These are phyloP conservation scores for Hypocryptadius cinnamomeus DNA, from an alignment of 2,113 vertebrate genomes.

Conservation along the genomic window DNA sequence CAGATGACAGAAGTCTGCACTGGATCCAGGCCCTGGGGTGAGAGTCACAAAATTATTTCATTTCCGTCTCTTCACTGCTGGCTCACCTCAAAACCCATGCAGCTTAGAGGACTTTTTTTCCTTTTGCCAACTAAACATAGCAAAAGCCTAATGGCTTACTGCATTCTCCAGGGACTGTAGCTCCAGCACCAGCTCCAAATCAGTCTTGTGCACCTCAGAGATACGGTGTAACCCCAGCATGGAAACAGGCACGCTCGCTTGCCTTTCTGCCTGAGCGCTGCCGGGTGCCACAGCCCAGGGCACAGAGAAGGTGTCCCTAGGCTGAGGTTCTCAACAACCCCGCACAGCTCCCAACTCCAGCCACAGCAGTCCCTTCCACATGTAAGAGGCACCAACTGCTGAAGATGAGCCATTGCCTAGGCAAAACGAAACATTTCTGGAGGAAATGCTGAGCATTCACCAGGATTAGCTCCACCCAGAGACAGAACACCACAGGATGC, in stretches of 20 bases:
- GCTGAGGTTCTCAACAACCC: not conserved
- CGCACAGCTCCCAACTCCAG: not conserved
- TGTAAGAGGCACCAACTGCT: not conserved
- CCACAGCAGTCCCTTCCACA: not conserved
- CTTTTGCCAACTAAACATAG: not conserved
- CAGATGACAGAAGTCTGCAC: not conserved
- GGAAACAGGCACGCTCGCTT: fast-evolving
- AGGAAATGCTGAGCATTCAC: not conserved
- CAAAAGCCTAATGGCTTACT: not conserved
- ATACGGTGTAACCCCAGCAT: fast-evolving
- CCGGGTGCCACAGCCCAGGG: fast-evolving
- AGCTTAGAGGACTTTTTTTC: not conserved
- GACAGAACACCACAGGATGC: not conserved
- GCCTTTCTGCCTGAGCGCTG: not conserved
- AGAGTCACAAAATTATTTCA: not conserved
- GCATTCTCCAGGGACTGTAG: not conserved
- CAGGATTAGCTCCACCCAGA: not conserved
- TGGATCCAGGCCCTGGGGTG: not conserved
- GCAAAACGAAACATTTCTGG: not conserved
- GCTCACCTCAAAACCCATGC: not conserved
- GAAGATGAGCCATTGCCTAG: not conserved
- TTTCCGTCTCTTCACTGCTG: not conserved
- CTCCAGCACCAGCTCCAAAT: not conserved
- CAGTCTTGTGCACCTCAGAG: not conserved
- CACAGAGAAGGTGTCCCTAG: not conserved